phyloP scores from a whole-genome alignment of 1,140 invertebrate species.

The Rhagoletis pomonella region DNA sequence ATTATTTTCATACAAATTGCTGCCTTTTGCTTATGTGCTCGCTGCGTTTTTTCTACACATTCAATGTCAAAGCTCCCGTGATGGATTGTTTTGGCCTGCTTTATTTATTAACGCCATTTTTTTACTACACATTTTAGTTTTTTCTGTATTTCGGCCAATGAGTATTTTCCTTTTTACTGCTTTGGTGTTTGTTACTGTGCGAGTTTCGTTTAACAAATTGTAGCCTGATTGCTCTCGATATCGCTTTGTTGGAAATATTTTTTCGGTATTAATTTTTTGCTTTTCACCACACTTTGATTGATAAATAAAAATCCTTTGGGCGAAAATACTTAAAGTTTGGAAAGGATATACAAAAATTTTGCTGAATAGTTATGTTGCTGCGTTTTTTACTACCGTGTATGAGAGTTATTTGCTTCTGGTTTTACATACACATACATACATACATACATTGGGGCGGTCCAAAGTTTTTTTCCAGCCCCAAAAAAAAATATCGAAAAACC shows the following conservation, averaged over 20 bases:
- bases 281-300: not conserved
- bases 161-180: not conserved
- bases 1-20: slow-evolving; percentile 28
- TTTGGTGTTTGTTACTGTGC: not conserved
- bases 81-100: slow-evolving; percentile 56
- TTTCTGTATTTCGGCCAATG: slow-evolving; percentile 10
- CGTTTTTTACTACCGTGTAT: not conserved
- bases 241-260: slow-evolving; percentile 38
- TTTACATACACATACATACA: too few relatives aligned
- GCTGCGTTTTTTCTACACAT: not conserved
- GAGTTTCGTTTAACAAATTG: slow-evolving; percentile 37
- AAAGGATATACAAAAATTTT: not conserved
- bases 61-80: slow-evolving; percentile 48
- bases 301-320: slow-evolving; percentile 24
- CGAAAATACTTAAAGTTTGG: not conserved
- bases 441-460: too few relatives aligned
- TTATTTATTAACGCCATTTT: slow-evolving; percentile 53
- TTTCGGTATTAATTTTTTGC: slow-evolving; percentile 2
- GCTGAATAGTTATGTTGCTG: not conserved
- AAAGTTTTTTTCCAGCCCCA: too few relatives aligned
- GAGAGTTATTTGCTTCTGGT: not conserved
- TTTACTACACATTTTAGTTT: slow-evolving; percentile 25
- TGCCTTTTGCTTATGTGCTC: not conserved
- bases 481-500: too few relatives aligned
- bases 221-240: slow-evolving; percentile 35